Evolutionary conservation across 2,797 vertebrate species (phyloP).

Genomic region (Apodemus agrarius): DNA sequence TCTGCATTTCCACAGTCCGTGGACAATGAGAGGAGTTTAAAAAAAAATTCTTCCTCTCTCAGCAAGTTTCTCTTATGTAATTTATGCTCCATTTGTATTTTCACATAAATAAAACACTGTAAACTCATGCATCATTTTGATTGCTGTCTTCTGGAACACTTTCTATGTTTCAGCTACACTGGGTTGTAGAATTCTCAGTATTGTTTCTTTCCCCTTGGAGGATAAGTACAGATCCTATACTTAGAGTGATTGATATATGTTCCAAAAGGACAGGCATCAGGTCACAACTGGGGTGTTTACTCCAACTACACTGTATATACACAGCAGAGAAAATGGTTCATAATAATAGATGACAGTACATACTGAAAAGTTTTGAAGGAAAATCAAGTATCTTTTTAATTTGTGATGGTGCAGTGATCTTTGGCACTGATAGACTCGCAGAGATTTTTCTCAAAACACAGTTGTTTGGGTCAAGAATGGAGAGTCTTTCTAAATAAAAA

Average conservation of each 20-base stretch:
- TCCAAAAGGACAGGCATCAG: not conserved
- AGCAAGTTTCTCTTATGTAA: slow-evolving; percentile 62
- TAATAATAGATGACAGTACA: not conserved
- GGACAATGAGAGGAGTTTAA: slow-evolving; percentile 41
- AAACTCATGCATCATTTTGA: slow-evolving; percentile 64
- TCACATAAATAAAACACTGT: slow-evolving; percentile 61
- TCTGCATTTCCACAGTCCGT: slow-evolving; percentile 43
- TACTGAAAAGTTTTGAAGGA: not conserved
- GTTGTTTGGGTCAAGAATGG: slow-evolving; percentile 13
- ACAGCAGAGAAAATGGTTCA: not conserved
- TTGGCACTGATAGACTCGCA: not conserved
- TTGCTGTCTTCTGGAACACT: slow-evolving; percentile 53
- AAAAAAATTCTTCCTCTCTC: slow-evolving; percentile 9
- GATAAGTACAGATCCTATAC: not conserved
- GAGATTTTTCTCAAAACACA: not conserved
- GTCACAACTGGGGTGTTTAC: not conserved
- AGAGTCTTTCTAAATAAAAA: not conserved
- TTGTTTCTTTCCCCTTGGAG: slow-evolving; percentile 9
- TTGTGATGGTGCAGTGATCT: not conserved
- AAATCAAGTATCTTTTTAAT: slow-evolving; percentile 3
- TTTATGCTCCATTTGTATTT: slow-evolving; percentile 67
- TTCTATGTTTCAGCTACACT: slow-evolving; percentile 44
- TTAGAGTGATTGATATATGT: slow-evolving; percentile 4
- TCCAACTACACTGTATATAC: not conserved
- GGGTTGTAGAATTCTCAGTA: slow-evolving; percentile 52